phyloP scores from a whole-genome alignment of 2,113 vertebrate genomes.

The Trematomus loennbergii region DNA sequence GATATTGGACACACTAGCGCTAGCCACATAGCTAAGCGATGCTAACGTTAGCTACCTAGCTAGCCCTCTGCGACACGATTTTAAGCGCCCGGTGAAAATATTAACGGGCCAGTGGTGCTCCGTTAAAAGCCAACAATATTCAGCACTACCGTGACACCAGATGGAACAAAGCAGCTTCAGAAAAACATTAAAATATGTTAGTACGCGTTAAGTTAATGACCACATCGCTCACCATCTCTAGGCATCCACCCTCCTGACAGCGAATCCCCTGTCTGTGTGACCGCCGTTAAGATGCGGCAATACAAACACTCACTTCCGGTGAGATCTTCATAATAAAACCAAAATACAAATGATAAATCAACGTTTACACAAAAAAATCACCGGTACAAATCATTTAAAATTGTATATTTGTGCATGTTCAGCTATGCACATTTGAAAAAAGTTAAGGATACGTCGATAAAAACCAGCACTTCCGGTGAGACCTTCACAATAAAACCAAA shows the following conservation, averaged over 20 bases:
- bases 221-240: conserved; percentile 84
- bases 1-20: conserved; percentile 57
- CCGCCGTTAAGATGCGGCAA: conserved; percentile 4
- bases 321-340: conserved; percentile 61
- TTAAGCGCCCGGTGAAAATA: conserved; percentile 28
- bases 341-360: not conserved
- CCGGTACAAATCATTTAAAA: too few relatives aligned
- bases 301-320: conserved; percentile 33
- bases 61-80: conserved; percentile 79
- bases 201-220: conserved; percentile 59
- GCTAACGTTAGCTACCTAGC: conserved; percentile 68
- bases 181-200: conserved; percentile 35
- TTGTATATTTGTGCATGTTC: too few relatives aligned
- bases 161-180: not conserved
- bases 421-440: too few relatives aligned
- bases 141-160: not conserved
- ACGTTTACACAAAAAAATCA: too few relatives aligned
- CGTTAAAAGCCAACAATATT: not conserved
- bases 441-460: too few relatives aligned
- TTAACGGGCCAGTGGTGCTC: not conserved
- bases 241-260: conserved; percentile 86
- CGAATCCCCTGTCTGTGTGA: conserved; percentile 85
- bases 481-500: too few relatives aligned
- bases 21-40: conserved; percentile 61
- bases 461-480: too few relatives aligned